These are phyloP conservation scores for Todiramphus chloris DNA, from an alignment of 2,113 vertebrate genomes.

Conservation along the genomic window DNA sequence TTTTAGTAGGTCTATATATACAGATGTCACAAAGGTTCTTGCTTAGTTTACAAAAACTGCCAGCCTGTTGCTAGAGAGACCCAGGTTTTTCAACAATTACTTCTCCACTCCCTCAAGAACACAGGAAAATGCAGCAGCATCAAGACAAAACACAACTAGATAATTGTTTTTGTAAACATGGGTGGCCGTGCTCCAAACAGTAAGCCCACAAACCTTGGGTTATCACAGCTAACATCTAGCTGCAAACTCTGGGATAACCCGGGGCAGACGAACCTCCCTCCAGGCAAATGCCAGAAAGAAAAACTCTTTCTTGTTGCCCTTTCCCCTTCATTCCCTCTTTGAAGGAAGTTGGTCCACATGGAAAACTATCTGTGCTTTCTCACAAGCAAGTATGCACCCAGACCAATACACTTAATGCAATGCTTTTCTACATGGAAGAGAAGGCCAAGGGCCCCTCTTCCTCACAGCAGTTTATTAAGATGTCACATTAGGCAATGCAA, in stretches of 20 bases:
- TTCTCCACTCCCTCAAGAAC: background rate
- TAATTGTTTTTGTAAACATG: fast-evolving
- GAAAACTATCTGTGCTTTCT: background rate
- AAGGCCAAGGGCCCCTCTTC: background rate
- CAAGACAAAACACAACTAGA: background rate
- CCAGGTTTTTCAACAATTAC: background rate
- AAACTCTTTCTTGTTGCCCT: background rate
- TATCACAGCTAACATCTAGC: background rate
- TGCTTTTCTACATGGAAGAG: background rate
- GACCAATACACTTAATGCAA: background rate
- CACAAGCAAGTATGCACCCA: background rate
- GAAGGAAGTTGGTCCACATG: background rate
- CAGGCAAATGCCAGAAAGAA: background rate
- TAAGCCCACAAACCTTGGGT: background rate
- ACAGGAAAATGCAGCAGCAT: background rate
- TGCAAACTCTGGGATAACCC: background rate
- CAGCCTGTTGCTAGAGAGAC: background rate
- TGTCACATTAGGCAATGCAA: background rate
- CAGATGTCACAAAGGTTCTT: background rate
- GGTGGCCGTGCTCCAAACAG: background rate
- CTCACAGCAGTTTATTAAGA: background rate
- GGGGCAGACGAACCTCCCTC: background rate
- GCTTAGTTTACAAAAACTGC: background rate
- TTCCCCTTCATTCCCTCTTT: background rate
- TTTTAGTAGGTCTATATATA: background rate